Percentiles rank a stretch among this genome's conserved stretches.
phyloP scores from a whole-genome alignment of 2,888 invertebrate species.

The Flexamia atlantica region DNA sequence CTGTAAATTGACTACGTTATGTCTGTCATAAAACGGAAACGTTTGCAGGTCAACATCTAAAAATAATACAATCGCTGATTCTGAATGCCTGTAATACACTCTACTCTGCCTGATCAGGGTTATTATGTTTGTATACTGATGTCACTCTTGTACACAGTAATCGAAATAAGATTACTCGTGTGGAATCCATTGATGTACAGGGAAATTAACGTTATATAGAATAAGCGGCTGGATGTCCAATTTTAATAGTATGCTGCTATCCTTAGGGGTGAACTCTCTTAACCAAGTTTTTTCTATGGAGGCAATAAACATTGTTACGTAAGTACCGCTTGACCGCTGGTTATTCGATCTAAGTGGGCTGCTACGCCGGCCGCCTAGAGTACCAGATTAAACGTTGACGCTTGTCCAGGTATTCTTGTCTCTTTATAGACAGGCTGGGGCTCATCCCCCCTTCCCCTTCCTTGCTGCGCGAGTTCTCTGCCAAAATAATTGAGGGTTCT shows the following conservation, averaged over 20 bases:
- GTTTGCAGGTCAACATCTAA: conserved; percentile 32
- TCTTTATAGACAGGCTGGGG: conserved; percentile 56
- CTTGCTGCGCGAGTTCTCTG: conserved; percentile 29
- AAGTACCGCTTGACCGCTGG: not conserved
- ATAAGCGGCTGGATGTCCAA: too few relatives aligned
- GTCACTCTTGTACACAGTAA: too few relatives aligned
- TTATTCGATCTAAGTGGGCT: conserved; percentile 19
- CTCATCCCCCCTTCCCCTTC: conserved; percentile 34
- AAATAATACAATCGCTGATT: not conserved
- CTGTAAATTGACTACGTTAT: conserved; percentile 5
- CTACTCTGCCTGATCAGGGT: too few relatives aligned
- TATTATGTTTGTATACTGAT: too few relatives aligned
- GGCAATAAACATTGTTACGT: conserved; percentile 7
- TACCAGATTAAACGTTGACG: conserved; percentile 58
- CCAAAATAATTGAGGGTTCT: conserved; percentile 62
- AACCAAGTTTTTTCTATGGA: too few relatives aligned
- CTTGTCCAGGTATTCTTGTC: conserved; percentile 57
- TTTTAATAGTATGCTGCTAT: too few relatives aligned
- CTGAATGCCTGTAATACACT: not conserved
- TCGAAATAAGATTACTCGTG: too few relatives aligned
- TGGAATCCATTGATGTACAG: too few relatives aligned
- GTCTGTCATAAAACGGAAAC: conserved; percentile 15
- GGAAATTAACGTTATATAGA: too few relatives aligned
- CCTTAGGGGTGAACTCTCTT: too few relatives aligned
- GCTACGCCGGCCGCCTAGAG: conserved; percentile 35